These are phyloP conservation scores for Leucophenga varia DNA, from an alignment of 1,140 invertebrate species.

Conservation along the genomic window DNA sequence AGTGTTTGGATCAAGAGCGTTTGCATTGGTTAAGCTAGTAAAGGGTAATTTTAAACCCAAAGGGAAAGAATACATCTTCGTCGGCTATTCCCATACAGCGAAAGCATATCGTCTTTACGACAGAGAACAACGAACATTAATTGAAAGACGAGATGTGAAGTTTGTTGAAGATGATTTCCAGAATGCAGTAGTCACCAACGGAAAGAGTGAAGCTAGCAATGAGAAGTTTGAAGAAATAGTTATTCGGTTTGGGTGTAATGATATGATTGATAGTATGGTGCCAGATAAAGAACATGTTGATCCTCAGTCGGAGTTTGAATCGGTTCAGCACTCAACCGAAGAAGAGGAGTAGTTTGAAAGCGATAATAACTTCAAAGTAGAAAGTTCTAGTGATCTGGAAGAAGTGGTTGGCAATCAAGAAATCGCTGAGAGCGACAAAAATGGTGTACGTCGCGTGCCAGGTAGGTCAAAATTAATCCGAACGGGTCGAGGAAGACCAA, in stretches of 20 bases:
- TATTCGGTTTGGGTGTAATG: too few relatives aligned
- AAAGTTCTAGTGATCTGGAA: too few relatives aligned
- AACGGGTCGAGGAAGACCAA: neutral
- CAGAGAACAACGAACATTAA: neutral
- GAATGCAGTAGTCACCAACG: too few relatives aligned
- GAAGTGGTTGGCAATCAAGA: too few relatives aligned
- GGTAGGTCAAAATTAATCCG: neutral
- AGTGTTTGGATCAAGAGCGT: slow-evolving; percentile 5
- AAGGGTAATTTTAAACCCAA: neutral
- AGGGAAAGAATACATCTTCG: neutral
- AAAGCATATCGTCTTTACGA: slow-evolving; percentile 6
- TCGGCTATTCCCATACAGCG: slow-evolving; percentile 2
- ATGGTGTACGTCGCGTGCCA: too few relatives aligned
- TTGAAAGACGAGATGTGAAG: slow-evolving; percentile 2
- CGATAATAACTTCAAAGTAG: too few relatives aligned
- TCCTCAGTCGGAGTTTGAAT: too few relatives aligned
- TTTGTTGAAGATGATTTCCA: neutral
- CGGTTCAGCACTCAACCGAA: neutral
- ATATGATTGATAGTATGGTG: too few relatives aligned
- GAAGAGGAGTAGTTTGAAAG: slow-evolving; percentile 1
- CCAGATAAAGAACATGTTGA: too few relatives aligned
- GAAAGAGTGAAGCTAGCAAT: neutral
- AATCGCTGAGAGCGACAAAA: too few relatives aligned
- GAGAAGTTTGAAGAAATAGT: too few relatives aligned
- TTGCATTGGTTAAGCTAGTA: slow-evolving; percentile 2